Base-by-base conservation (phyloP, 2,888 invertebrate genomes). In the Drosophila picticornis region DNA sequence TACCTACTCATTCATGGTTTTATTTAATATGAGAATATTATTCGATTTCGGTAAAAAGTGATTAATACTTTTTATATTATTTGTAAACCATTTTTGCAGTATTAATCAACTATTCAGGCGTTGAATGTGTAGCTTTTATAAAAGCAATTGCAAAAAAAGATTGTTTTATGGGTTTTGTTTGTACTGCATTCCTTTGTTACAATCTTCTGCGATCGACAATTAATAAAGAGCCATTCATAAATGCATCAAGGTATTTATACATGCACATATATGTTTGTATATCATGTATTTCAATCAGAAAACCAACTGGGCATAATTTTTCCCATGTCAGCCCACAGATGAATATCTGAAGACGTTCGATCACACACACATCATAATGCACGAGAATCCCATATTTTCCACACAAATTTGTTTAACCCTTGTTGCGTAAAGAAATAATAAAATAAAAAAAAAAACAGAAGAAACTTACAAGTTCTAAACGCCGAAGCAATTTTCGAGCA, bases 391-490 rank as follows among this genome's bases (percentile, higher is more conserved):
- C 75, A 83, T 74, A 69, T 59, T 83, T 89, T 89, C 53, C 57
- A 72, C 75, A 83, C 78, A 80, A 85, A 85, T 77, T 72, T 61
- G 31, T 70, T 72, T 62, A 90, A 90, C 88, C 90, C 90, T 72
- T 83, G 74, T 80, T 59, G 25, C 34, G 29, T 52, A 38, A 70
- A 52, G 43, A 32, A 27, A 1, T 13, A n/a, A 11, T 9, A 22
- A 60, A 72, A 31, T 32, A 71, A 75, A 31, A 43, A 71, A 74
- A 74, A 73, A 81, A 16, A n/a, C n/a, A n/a, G 9, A 25, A 25
- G 4, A 46, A 89, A 83, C 72, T 80, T 90, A 74, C 88, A 78
- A 88, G 83, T 90, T 88, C 61, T 61, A 73, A 88, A 72, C 72
- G 77, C 65, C 68, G 34, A 34, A 56, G 27, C 63, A 59, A 50